Conservation (phyloP, 2,113 vertebrate species). For the Gambusia holbrooki region DNA sequence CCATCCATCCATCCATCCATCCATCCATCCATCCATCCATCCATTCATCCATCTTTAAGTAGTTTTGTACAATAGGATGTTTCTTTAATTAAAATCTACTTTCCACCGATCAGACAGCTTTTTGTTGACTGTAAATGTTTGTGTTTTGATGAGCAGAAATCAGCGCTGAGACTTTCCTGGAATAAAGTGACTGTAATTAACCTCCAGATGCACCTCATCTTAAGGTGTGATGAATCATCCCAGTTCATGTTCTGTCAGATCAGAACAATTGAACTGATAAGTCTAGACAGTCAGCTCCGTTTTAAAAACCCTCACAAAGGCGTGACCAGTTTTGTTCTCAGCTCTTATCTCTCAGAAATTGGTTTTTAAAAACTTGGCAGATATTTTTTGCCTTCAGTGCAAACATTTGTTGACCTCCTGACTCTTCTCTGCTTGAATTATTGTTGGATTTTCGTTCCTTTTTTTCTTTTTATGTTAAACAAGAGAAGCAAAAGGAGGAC, state of each 20-base stretch:
- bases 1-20: no score
- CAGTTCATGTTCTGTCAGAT: background rate
- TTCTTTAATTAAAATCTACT: background rate
- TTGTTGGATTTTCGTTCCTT: background rate
- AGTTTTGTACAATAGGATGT: background rate
- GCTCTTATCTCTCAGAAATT: background rate
- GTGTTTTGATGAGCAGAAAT: background rate
- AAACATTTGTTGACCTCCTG: background rate
- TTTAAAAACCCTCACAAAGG: background rate
- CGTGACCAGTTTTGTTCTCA: background rate
- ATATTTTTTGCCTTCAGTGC: background rate
- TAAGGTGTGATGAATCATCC: background rate
- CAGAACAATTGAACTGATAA: background rate
- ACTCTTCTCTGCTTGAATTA: background rate
- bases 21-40: no score
- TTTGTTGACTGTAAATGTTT: background rate
- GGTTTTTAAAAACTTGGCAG: background rate
- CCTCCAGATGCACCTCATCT: background rate
- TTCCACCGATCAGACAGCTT: background rate
- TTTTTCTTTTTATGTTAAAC: background rate
- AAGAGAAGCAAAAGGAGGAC: background rate
- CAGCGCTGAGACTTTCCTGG: background rate
- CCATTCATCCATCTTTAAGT: background rate
- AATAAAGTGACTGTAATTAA: background rate
- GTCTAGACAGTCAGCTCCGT: background rate